Evolutionary conservation across 2,113 vertebrate species (phyloP).

Genomic region (Peucedramus taeniatus): DNA sequence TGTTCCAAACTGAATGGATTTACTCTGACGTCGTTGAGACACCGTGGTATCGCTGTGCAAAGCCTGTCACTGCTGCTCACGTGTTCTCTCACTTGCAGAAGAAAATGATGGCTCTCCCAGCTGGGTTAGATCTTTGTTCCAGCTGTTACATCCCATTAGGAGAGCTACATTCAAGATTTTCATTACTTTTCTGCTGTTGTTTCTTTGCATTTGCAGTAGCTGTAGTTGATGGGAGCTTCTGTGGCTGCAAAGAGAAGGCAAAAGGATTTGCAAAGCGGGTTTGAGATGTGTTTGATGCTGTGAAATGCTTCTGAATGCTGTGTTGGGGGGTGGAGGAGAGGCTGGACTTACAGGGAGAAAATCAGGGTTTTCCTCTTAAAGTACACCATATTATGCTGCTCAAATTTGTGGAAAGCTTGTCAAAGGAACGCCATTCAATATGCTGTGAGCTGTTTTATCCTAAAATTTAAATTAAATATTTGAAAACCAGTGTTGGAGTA

Average conservation of each 20-base stretch:
- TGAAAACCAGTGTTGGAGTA: neutral
- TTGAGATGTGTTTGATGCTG: constrained; percentile 6
- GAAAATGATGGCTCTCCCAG: constrained; percentile 27
- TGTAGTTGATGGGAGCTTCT: constrained; percentile 34
- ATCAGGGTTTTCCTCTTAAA: neutral
- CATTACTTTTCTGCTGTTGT: constrained; percentile 55
- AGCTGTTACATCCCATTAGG: constrained; percentile 63
- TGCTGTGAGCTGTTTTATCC: neutral
- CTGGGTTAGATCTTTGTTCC: constrained; percentile 60
- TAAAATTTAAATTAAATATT: neutral
- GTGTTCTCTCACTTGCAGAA: neutral
- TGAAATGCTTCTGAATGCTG: constrained; percentile 39
- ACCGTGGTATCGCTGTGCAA: neutral
- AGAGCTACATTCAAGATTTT: constrained; percentile 10
- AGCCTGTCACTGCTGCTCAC: neutral
- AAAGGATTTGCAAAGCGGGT: constrained; percentile 6
- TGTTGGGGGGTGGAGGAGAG: neutral
- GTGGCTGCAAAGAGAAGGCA: neutral
- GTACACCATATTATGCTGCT: neutral
- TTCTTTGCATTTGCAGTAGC: constrained; percentile 46
- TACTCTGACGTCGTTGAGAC: neutral
- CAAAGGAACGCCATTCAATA: neutral
- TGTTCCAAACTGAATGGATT: constrained; percentile 26
- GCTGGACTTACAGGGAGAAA: constrained; percentile 1
- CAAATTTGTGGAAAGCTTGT: neutral